Percentiles rank a stretch among this genome's conserved stretches.
Evolutionary conservation across 2,888 invertebrate species (phyloP).

Genomic region (Stictocephala bisonia): DNA sequence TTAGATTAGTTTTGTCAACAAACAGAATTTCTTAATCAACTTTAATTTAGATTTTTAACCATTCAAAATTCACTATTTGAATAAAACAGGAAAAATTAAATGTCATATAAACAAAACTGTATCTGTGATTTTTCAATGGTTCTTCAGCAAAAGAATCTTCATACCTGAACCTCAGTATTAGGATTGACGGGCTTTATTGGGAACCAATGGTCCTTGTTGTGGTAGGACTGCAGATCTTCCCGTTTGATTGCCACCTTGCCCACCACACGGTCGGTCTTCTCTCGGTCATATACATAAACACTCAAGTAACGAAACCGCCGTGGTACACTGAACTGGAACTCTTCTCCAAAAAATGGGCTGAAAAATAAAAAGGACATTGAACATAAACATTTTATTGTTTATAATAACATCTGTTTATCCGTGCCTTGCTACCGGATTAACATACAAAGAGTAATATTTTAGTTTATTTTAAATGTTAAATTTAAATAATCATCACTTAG

Average conservation of each 20-base stretch:
- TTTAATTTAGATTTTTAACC: too few relatives aligned
- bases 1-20: too few relatives aligned
- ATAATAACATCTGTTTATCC: too few relatives aligned
- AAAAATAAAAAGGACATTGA: too few relatives aligned
- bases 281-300: constrained; percentile 89
- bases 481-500: too few relatives aligned
- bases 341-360: constrained; percentile 93
- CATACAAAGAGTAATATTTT: too few relatives aligned
- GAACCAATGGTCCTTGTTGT: constrained; percentile 95
- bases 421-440: too few relatives aligned
- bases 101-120: background rate
- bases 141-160: background rate
- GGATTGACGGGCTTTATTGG: constrained; percentile 86
- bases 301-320: constrained; percentile 89
- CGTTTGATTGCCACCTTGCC: constrained; percentile 90
- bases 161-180: constrained; percentile 87
- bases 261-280: constrained; percentile 86
- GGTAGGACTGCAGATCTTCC: constrained; percentile 87
- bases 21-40: too few relatives aligned
- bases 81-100: background rate
- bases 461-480: too few relatives aligned
- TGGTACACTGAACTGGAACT: constrained; percentile 93
- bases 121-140: background rate
- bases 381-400: too few relatives aligned
- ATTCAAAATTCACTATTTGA: too few relatives aligned